Evolutionary conservation across 1,140 invertebrate genomes (phyloP), one percentile per base, ranked within the genome.

Genomic region (Aphis gossypii): DNA sequence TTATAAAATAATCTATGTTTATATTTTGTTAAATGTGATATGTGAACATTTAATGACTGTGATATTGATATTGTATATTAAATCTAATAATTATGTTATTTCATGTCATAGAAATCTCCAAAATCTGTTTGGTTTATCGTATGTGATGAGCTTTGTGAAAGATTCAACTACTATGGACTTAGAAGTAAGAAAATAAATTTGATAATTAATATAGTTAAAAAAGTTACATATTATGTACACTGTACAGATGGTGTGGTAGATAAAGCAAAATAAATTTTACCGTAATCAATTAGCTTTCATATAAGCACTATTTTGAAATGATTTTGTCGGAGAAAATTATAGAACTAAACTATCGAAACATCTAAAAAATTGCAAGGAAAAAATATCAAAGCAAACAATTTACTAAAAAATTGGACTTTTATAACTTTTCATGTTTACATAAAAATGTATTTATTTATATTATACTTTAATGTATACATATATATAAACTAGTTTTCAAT

Each of bases 131-230:
- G 98, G 95, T 99, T 99, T 95, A 99, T 99, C 95, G 96, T 99
- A 93, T 97, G 97, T 95, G 99, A 98, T 96, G 99, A 99, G 95
- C 99, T 99, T 95, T 99, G 99, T 95, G 99, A 99, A 96, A 96
- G 99, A 94, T 99, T 99, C 95, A 98, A 97, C 87, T 99, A 97
- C 95, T 99, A 99, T 97, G 99, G 99, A 95, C 98, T 99, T 97
- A 97, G 97, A 97, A 97, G 98, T 99, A 96, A 96, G 97, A 35
- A 44, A 30, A 90, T 25, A 38, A 68, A 90, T 96, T 84, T 30
- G 94, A 86, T 83, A 38, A 38, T 44, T 86, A 20, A 9, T n/a
- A n/a, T 18, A 30, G 25, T 20, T 41, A 41, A 41, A 84, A 41
- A 14, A 11, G 3, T 25, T n/a, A 46, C 21, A 8, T 23, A 56